These are phyloP conservation scores for Smutsia temminckii DNA, from an alignment of 2,797 vertebrate genomes.

Conservation along the genomic window DNA sequence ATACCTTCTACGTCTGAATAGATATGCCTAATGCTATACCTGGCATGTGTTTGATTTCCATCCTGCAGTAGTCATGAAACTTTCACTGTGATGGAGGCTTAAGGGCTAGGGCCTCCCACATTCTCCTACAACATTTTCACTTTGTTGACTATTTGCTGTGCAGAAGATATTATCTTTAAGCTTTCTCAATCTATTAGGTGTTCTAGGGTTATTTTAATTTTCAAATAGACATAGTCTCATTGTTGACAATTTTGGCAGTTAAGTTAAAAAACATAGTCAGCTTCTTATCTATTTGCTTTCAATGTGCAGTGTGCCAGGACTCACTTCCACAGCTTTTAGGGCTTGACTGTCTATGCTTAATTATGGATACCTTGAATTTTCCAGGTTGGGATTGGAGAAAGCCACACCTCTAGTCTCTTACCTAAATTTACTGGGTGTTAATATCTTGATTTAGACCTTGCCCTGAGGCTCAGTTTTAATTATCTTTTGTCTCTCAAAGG, in stretches of 20 bases:
- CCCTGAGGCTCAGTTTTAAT: slow-evolving; percentile 4
- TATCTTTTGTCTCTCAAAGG: background rate
- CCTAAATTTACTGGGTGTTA: background rate
- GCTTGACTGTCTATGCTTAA: background rate
- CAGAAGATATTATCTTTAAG: background rate
- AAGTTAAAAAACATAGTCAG: background rate
- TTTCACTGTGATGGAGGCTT: no score
- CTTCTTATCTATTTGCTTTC: background rate
- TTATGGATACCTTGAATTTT: background rate
- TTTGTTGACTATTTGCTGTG: background rate
- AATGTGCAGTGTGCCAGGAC: background rate
- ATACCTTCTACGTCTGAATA: no score
- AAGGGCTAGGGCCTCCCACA: no score
- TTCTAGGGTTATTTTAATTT: background rate
- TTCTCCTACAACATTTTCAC: background rate
- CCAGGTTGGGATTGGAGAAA: background rate
- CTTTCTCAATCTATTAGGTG: background rate
- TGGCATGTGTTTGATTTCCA: no score
- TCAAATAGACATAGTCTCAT: background rate
- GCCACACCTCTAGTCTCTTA: background rate
- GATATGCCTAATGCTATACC: no score
- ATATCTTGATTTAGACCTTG: background rate
- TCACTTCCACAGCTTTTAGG: background rate
- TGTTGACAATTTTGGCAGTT: background rate
- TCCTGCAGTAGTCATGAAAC: no score